A percentile compares a stretch with the other conserved stretches of the same genome.
Evolutionary conservation across 2,113 vertebrate genomes (phyloP).

Genomic region (Miniopterus natalensis): DNA sequence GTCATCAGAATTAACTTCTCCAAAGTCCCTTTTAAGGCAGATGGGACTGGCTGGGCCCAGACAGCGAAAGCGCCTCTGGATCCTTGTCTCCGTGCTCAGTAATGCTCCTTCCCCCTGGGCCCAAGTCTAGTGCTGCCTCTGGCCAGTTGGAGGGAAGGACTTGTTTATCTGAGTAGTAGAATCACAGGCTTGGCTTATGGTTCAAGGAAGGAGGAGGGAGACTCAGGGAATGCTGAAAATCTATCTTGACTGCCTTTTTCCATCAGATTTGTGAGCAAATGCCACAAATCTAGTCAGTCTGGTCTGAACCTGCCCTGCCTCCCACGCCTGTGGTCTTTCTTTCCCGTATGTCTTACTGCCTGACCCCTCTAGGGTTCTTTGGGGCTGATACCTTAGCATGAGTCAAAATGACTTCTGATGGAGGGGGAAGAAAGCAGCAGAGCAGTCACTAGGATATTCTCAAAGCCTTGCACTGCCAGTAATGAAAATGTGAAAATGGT

Average conservation of each 20-base stretch:
- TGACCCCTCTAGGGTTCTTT: background rate
- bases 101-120: background rate
- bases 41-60: background rate
- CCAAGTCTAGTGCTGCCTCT: background rate
- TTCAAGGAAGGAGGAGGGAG: background rate
- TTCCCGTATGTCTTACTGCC: background rate
- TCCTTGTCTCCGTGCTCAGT: background rate
- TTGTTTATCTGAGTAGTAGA: background rate
- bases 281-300: background rate
- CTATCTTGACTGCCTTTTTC: background rate
- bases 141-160: background rate
- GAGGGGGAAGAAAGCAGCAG: conserved; percentile 6
- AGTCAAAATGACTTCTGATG: background rate
- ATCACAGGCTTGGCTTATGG: background rate
- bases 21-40: background rate
- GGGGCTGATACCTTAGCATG: background rate
- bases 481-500: background rate
- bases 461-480: background rate
- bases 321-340: background rate
- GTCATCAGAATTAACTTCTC: background rate
- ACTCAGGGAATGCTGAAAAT: background rate
- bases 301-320: background rate
- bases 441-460: background rate
- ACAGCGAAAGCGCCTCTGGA: background rate
- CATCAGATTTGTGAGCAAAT: background rate